Conservation (phyloP, 2,797 vertebrate species). For the Crocodylus rhombifer region DNA sequence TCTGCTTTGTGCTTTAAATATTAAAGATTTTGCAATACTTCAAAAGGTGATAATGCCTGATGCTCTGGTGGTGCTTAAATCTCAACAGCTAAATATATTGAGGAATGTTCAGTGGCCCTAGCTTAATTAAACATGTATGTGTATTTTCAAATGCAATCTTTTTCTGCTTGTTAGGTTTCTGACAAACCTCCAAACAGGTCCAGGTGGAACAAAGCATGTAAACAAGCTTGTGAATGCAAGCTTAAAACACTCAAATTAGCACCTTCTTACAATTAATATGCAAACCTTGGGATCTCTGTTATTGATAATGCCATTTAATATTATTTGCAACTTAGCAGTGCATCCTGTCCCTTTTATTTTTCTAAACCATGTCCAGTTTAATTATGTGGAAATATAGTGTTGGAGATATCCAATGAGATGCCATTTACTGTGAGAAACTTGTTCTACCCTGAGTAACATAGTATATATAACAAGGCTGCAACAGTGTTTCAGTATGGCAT, state of each 20-base stretch:
- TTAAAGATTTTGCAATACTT: conserved; percentile 93
- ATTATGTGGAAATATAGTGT: conserved; percentile 75
- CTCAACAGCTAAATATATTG: conserved; percentile 88
- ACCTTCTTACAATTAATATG: conserved; percentile 93
- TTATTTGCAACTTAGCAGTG: conserved; percentile 74
- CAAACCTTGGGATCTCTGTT: conserved; percentile 83
- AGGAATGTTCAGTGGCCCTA: conserved; percentile 85
- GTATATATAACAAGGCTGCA: conserved; percentile 61
- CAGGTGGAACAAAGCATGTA: conserved; percentile 95
- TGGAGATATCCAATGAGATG: conserved; percentile 65
- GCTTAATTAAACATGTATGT: conserved; percentile 98
- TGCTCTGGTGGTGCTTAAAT: conserved; percentile 87
- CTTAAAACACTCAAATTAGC: conserved; percentile 95
- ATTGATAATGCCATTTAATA: conserved; percentile 83
- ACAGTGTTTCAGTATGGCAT: conserved; percentile 43
- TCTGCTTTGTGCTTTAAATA: conserved; percentile 93
- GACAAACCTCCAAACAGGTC: conserved; percentile 97
- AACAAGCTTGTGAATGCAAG: conserved; percentile 95
- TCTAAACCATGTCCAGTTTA: conserved; percentile 77
- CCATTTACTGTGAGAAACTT: conserved; percentile 67
- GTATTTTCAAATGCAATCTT: conserved; percentile 92
- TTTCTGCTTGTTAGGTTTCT: conserved; percentile 94
- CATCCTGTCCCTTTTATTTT: conserved; percentile 72
- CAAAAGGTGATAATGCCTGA: conserved; percentile 94
- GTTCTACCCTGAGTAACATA: conserved; percentile 33